These are phyloP conservation scores for Leptopilina syphax DNA, from an alignment of 2,888 invertebrate species.

Conservation along the genomic window DNA sequence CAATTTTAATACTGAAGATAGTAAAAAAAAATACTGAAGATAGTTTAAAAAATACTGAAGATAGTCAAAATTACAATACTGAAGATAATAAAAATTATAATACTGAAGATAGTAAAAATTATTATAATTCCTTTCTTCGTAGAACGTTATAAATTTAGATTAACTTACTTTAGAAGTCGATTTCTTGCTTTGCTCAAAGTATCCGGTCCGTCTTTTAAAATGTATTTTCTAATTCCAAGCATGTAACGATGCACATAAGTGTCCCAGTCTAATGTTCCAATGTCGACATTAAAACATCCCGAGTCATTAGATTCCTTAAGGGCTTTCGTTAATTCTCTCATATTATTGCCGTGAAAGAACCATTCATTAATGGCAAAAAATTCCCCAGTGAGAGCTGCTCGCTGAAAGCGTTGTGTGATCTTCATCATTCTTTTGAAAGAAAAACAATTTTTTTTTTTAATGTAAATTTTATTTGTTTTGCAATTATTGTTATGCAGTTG, in stretches of 20 bases:
- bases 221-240: constrained; percentile 88
- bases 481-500: background rate
- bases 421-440: constrained; percentile 85
- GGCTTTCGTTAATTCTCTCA: constrained; percentile 78
- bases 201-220: constrained; percentile 86
- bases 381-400: constrained; percentile 87
- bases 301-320: constrained; percentile 80
- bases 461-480: background rate
- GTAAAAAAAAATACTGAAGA: too few species aligned
- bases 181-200: constrained; percentile 82
- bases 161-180: constrained; percentile 82
- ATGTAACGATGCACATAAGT: constrained; percentile 88
- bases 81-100: too few species aligned
- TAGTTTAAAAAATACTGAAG: too few species aligned
- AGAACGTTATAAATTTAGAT: too few species aligned
- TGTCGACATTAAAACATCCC: constrained; percentile 80
- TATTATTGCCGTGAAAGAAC: constrained; percentile 85
- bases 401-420: constrained; percentile 87
- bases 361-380: constrained; percentile 93
- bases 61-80: too few species aligned
- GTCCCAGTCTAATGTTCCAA: constrained; percentile 86
- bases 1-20: too few species aligned
- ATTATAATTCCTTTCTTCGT: too few species aligned
- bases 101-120: too few species aligned
- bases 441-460: constrained; percentile 46